Evolutionary conservation across 35 echinoderm and acorn worm species (phyloP), one percentile per base, ranked within the genome.

Genomic region (Eucidaris tribuloides): DNA sequence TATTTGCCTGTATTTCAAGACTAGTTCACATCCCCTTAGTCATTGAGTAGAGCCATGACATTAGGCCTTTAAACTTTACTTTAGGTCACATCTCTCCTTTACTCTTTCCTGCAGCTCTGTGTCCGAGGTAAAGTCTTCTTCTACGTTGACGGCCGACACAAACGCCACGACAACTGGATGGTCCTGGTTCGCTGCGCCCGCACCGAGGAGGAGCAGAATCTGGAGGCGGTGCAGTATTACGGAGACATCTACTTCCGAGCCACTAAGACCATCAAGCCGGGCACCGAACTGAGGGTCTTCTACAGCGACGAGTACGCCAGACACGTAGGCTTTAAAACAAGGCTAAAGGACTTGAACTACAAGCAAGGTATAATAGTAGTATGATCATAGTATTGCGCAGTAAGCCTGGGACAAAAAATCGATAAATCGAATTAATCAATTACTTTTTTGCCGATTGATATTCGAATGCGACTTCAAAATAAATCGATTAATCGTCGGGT

Each of bases 201-300:
- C 0, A 41, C 29, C n/a, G 41, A 38, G 25, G 15, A 41, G 20
- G 68, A 74, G 37, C 33, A 41, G 34, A 74, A 74, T 25, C 35
- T 74, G 19, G 68, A 74, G 44, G 68, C 68, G 5, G 38, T 27
- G 15, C 68, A 74, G 25, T 44, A 74, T 22, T 74, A 74, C 36
- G 68, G 68, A 14, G 35, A 74, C 5, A 74, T 74, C 68, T 74
- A 74, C 68, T 74, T 74, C 68, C 38, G 68, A 44, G 37, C 68
- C 44, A 44, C 68, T n/a, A 74, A 74, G 68, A 17, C 6, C 68
- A 74, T 74, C 44, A 40, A 74, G 44, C 68, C 68, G 44, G 68
- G 68, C 38, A 74, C 35, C 44, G 68, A 74, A 7, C 68, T 74
- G 1, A 74, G 68, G 20, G 68, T 74, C 5, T 74, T 74, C 38